Evolutionary conservation across 2,888 invertebrate genomes (phyloP), one percentile per base, ranked within the genome.

Genomic region (Diarsia rubi): DNA sequence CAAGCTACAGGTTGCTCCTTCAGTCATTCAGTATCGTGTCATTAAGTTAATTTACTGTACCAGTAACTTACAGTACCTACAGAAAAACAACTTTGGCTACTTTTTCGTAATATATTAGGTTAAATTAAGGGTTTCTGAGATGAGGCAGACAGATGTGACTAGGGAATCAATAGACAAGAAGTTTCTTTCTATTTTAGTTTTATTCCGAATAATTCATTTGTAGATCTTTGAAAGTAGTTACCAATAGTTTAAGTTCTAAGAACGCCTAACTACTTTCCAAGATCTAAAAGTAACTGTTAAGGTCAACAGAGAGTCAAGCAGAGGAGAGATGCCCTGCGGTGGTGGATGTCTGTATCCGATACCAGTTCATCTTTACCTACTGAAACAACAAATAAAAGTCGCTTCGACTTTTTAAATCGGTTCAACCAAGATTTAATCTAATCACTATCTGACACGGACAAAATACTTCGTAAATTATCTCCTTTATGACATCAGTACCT

Each of bases 1-100:
- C 24, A 27, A 52, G 52, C 72, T 52, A 73, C 62, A 74, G 24
- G 37, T 75, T 3, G 16, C 65, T 24, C 42, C 44, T 60, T 37
- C 49, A 27, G 42, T 42, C 45, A 31, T 78, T 65, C 21, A 14
- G 45, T 62, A 37, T 14, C 65, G 54, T 42, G 19, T 52, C 54
- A 42, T 42, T 27, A 66, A 71, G n/a, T 67, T 63, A 31, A 77
- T 65, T 65, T 54, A 52, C 47, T n/a, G 11, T 19, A 63, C 11
- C 52, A 45, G 16, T 70, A 47, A 37, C 44, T 63, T 27, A 63
- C n/a, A 4, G 21, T 31, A 37, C 37, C 37, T 37, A 37, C 42
- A 47, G 60, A 24, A 21, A 71, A 66, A 62, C 12, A 16, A 27
- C 44, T 54, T 37, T 21, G 24, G 27, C 21, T 16, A 5, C 21